Evolutionary conservation across 2,888 invertebrate genomes (phyloP), one percentile per base, ranked within the genome.

Genomic region (Limnephilus marmoratus): DNA sequence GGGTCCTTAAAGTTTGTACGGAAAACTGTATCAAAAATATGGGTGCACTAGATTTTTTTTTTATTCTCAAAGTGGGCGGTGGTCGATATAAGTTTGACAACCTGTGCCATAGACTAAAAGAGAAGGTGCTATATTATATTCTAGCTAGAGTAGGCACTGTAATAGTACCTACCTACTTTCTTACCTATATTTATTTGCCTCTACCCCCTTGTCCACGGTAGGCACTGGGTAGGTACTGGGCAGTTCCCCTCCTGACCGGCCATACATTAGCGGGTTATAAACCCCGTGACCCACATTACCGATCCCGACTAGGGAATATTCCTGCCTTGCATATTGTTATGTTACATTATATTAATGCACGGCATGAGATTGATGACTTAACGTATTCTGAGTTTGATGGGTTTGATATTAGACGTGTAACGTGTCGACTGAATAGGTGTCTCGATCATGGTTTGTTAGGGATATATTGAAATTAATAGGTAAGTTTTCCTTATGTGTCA

Each of bases 271-370:
- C 34, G 91, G 92, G 92, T 91, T 92, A 91, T 92, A 90, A 92
- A 92, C 92, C 91, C 90, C 90, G 91, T 92, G 92, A 92, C 92
- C 92, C 87, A 92, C 91, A 91, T 92, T 82, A 49, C 91, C 85
- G 37, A 89, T 89, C 90, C 90, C 37, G 85, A 13, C 88, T 31
- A 85, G 53, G 18, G n/a, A 45, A 85, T 90, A 90, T 91, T 92
- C 53, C 68, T 80, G 49, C 88, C 86, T 49, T 92, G 90, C 91
- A 91, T 86, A 91, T 92, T 85, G 41, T 85, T 85, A 81, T 53
- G n/a, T 68, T 68, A 68, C 68, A 24, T 68, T 68, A 91, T 89
- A 92, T 91, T 92, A 92, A 91, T 92, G 68, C 34, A 85, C 41
- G 85, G 85, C 24, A 68, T 68, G 68, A 68, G 68, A 68, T 24